Evolutionary conservation across 2,113 vertebrate genomes (phyloP).

Genomic region (Gallinago paraguaiae): DNA sequence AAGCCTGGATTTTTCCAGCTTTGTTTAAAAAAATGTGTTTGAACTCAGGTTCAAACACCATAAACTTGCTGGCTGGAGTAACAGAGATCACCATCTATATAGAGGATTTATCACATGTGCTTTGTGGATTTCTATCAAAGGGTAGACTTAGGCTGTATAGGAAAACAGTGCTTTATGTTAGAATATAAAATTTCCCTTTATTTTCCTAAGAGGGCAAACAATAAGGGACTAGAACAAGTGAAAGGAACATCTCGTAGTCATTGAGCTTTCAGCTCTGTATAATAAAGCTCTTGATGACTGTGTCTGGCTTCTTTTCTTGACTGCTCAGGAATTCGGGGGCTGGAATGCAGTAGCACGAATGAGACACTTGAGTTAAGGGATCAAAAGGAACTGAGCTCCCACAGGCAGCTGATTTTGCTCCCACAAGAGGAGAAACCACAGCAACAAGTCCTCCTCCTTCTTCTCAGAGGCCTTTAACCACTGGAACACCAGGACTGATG

Average conservation of each 20-base stretch:
- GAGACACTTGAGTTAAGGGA: background rate
- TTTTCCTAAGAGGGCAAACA: background rate
- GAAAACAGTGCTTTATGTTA: background rate
- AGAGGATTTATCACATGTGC: background rate
- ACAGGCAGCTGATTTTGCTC: background rate
- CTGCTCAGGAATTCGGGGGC: background rate
- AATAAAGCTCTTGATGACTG: background rate
- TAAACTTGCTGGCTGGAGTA: background rate
- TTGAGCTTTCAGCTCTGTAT: background rate
- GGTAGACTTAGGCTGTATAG: background rate
- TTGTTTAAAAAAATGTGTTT: background rate
- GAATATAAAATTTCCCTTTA: background rate
- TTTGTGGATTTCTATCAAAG: background rate
- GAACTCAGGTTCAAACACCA: background rate
- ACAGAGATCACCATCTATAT: background rate
- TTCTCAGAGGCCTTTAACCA: background rate
- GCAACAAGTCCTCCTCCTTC: background rate
- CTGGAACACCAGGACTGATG: background rate
- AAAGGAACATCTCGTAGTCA: background rate
- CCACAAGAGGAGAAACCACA: background rate
- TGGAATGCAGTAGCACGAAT: background rate
- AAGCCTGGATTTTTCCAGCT: background rate
- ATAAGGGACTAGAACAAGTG: background rate
- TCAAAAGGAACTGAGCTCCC: slow-evolving; percentile 5
- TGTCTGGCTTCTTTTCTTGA: background rate